Evolutionary conservation across 1,140 invertebrate species (phyloP).

Genomic region (Eupeodes corollae): DNA sequence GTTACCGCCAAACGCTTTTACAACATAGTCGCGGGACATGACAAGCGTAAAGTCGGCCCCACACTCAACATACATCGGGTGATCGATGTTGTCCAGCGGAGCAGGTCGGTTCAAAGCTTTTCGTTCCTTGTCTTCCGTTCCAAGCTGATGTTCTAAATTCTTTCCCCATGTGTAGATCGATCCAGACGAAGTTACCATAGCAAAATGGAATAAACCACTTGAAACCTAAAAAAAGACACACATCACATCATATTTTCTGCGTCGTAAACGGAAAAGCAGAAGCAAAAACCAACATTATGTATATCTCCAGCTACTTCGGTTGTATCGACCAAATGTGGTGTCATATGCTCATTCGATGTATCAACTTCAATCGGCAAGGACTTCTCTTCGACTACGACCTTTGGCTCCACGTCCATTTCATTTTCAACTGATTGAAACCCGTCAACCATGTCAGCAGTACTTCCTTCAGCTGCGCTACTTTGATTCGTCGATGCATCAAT

Average conservation of each 20-base stretch:
- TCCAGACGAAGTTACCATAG: slow-evolving; percentile 47
- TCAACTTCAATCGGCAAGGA: slow-evolving; percentile 11
- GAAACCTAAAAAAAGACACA: slow-evolving; percentile 35
- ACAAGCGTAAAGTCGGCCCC: slow-evolving; percentile 49
- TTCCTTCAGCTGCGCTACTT: too few relatives aligned
- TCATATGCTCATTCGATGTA: slow-evolving; percentile 39
- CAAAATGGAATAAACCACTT: slow-evolving; percentile 52
- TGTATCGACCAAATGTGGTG: slow-evolving; percentile 47
- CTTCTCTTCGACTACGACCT: not conserved
- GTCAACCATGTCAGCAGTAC: too few relatives aligned
- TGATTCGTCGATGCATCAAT: too few relatives aligned
- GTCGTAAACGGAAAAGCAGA: not conserved
- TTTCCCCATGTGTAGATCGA: slow-evolving; percentile 54
- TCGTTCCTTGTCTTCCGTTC: slow-evolving; percentile 42
- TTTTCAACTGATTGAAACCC: too few relatives aligned
- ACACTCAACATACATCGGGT: slow-evolving; percentile 41
- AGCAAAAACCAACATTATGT: slow-evolving; percentile 37
- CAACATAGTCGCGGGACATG: slow-evolving; percentile 41
- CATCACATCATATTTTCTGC: not conserved
- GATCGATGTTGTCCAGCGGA: slow-evolving; percentile 29
- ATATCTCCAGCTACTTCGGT: slow-evolving; percentile 46
- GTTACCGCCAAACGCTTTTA: slow-evolving; percentile 55
- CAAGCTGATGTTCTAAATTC: slow-evolving; percentile 56
- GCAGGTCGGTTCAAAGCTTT: slow-evolving; percentile 37
- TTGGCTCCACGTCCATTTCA: not conserved